Evolutionary conservation across 2,797 vertebrate genomes (phyloP), one percentile per base, ranked within the genome.

Genomic region (Oreochromis grahami): DNA sequence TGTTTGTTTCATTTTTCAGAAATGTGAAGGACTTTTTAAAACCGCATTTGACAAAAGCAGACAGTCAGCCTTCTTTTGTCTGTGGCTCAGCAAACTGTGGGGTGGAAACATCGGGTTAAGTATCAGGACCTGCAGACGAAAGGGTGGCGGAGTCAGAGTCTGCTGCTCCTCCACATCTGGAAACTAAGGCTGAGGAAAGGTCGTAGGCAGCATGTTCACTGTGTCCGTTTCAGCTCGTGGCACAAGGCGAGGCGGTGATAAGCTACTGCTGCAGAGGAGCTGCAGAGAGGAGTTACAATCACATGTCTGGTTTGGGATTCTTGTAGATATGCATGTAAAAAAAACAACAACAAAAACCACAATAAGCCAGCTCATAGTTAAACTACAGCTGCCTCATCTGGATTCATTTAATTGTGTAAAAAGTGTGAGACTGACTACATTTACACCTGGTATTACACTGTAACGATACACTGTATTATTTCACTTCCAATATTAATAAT

Each of bases 221-320:
- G 86, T 77, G 84, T 81, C 81, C 3, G 58, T 77, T 80, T 84
- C 65, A 79, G 88, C 83, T 68, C 4, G 83, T 29, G 83, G 87
- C 86, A 86, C 91, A 91, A 91, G 89, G 89, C 84, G 91, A 89
- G 83, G 86, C 76, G 93, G 89, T 86, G 92, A 86, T 68, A 56
- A 36, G 86, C 87, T 90, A 76, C 89, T 65, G 80, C 90, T 91
- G 89, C 91, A 86, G 79, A 76, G 19, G 58, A 78, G 83, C 78
- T 74, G 86, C 91, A 88, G 83, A 43, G 58, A 85, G 74, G 83
- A 88, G 81, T 78, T 93, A 95, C 94, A 94, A 93, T 95, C 94
- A 88, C 85, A 89, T 29, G 92, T 93, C 94, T 82, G 77, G 63
- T 87, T 90, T 86, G 85, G 74, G 81, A 53, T 74, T 29, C 52